Evolutionary conservation across 2,113 vertebrate species (phyloP), one percentile per base, ranked within the genome.

Genomic region (Petrocephalus microphthalmus): DNA sequence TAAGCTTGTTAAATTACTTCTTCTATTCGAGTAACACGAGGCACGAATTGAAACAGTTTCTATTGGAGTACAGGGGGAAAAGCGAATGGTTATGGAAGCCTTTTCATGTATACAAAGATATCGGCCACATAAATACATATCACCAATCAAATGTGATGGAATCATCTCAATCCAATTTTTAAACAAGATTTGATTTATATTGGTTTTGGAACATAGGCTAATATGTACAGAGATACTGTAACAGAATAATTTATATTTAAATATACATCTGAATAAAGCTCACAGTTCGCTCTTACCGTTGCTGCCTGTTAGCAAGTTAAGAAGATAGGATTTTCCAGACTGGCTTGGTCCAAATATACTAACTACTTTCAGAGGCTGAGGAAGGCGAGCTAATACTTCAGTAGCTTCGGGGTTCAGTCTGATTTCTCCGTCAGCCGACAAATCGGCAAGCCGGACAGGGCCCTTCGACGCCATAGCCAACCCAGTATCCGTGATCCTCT

Each of bases 331-430:
- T n/a, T 88, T 88, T 22, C 88, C 88, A 25, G 81, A 22, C 82
- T 85, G 88, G 11, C 88, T 82, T 5, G 81, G 88, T 51, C 88
- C 88, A 57, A 85, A 88, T 60, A 88, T 85, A 82, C 81, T 84
- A 13, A 88, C 83, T 3, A 88, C 56, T 25, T 60, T 82, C 15
- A 88, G 54, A 20, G 88, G 88, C 1, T 45, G 54, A 5, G 81
- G 29, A n/a, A 88, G 42, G 2, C 17, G 11, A 11, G 54, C 54
- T 45, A 88, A 81, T 7, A n/a, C 25, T 7, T 54, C 2, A 7
- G 84, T 6, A 6, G 88, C 88, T n/a, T 64, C 82, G 42, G 54
- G 45, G 82, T 88, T 84, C 56, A 88, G 52, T 20, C 42, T n/a
- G 20, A 71, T 13, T 45, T 51, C 19, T 7, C 82, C 88, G 0